Conservation (phyloP, 1,140 invertebrate species). For the Phortica variegata region DNA sequence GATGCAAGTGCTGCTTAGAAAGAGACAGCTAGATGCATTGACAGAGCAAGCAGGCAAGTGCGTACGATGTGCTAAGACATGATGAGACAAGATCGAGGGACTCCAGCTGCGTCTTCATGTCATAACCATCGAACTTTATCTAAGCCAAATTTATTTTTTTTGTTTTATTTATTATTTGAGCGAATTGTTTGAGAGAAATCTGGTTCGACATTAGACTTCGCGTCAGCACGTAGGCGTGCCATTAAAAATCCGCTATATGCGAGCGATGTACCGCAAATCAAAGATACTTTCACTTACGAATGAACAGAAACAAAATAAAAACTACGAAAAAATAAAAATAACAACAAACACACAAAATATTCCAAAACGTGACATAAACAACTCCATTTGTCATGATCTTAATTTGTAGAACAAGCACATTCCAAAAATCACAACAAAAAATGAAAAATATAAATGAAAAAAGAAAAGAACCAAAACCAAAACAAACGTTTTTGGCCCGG, state of each 20-base stretch:
- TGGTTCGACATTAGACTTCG: too few species aligned
- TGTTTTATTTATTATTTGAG: too few species aligned
- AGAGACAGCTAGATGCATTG: neutral
- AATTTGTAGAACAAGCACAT: conserved; percentile 27
- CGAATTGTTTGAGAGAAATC: too few species aligned
- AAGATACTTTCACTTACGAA: conserved; percentile 44
- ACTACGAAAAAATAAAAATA: conserved; percentile 25
- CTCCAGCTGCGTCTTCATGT: too few species aligned
- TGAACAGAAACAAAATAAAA: conserved; percentile 46
- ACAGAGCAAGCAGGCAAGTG: neutral
- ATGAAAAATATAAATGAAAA: neutral
- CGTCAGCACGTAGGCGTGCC: too few species aligned
- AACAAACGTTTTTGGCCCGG: too few species aligned
- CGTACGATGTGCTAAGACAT: too few species aligned
- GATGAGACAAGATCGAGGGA: too few species aligned
- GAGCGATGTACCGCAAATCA: too few species aligned
- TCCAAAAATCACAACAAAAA: neutral
- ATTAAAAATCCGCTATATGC: too few species aligned
- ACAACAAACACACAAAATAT: conserved; percentile 20
- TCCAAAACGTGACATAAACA: conserved; percentile 45
- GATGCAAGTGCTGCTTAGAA: conserved; percentile 1
- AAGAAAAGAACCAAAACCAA: neutral
- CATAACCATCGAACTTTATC: too few species aligned
- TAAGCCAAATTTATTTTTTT: too few species aligned
- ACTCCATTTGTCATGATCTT: conserved; percentile 40